These are phyloP conservation scores for Leptopilina boulardi DNA, from an alignment of 1,140 invertebrate genomes.

Conservation along the genomic window DNA sequence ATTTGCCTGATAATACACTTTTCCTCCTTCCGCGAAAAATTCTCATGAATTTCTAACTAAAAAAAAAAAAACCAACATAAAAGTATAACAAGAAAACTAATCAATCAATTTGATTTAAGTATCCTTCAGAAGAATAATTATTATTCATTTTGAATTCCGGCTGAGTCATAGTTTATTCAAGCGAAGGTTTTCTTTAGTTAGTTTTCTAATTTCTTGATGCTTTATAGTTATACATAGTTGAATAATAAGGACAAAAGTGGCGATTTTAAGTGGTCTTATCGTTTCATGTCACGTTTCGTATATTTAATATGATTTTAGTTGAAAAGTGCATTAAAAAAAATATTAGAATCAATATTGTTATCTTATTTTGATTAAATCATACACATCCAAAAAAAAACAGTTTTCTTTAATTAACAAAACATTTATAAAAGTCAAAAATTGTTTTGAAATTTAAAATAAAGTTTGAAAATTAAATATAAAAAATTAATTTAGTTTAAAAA, in stretches of 20 bases:
- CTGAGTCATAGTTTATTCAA: constrained; percentile 27
- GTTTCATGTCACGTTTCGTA: constrained; percentile 2
- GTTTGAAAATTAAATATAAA: too few relatives aligned
- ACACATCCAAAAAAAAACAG: not conserved
- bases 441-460: too few relatives aligned
- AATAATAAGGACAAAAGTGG: constrained; percentile 31
- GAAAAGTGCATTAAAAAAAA: not conserved
- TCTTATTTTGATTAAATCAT: too few relatives aligned
- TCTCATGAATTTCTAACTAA: not conserved
- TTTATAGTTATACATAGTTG: constrained; percentile 22
- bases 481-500: too few relatives aligned
- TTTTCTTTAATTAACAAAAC: too few relatives aligned
- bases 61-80: not conserved
- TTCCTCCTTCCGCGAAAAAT: not conserved
- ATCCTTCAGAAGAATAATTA: constrained; percentile 14
- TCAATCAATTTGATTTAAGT: constrained; percentile 26
- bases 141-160: constrained; percentile 29
- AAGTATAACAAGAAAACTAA: not conserved
- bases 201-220: constrained; percentile 7
- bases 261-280: constrained; percentile 25
- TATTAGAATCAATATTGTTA: not conserved
- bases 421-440: too few relatives aligned
- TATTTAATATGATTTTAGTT: not conserved
- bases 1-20: not conserved
- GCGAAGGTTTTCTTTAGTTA: not conserved